phyloP scores from a whole-genome alignment of 2,797 vertebrate genomes.

The Chelonia mydas region DNA sequence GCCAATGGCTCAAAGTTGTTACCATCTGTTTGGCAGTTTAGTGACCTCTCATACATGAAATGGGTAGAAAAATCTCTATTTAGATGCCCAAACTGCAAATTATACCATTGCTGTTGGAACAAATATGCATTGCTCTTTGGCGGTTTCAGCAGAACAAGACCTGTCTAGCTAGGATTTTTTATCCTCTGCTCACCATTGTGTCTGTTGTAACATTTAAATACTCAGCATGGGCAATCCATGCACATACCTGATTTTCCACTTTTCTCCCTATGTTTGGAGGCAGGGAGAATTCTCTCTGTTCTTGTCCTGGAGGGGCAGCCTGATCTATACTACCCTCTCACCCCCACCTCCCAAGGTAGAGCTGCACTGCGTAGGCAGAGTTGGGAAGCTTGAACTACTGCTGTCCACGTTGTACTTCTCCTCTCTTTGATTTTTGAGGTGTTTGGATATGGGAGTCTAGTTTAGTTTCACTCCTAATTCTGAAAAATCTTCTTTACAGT shows the following conservation, averaged over 20 bases:
- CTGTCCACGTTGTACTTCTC: not conserved
- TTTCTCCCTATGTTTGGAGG: not conserved
- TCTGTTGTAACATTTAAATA: not conserved
- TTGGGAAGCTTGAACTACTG: not conserved
- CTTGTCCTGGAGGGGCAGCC: not conserved
- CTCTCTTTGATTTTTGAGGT: not conserved
- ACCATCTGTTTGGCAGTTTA: accelerated
- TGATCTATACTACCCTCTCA: accelerated
- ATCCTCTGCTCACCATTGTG: not conserved
- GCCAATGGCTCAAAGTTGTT: accelerated
- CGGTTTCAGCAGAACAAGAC: not conserved
- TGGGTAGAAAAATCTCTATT: not conserved
- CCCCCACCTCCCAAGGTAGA: not conserved
- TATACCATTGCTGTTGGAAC: not conserved
- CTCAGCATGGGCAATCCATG: not conserved
- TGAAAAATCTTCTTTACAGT: not conserved
- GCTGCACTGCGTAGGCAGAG: not conserved
- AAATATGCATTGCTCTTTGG: accelerated
- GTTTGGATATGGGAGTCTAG: accelerated
- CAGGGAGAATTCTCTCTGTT: not conserved
- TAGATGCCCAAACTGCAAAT: not conserved
- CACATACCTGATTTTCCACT: accelerated
- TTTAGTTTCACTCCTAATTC: not conserved
- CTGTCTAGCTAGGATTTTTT: not conserved
- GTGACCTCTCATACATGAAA: accelerated